Evolutionary conservation across 2,797 vertebrate genomes (phyloP), one percentile per base, ranked within the genome.

Genomic region (Etheostoma nigrum): DNA sequence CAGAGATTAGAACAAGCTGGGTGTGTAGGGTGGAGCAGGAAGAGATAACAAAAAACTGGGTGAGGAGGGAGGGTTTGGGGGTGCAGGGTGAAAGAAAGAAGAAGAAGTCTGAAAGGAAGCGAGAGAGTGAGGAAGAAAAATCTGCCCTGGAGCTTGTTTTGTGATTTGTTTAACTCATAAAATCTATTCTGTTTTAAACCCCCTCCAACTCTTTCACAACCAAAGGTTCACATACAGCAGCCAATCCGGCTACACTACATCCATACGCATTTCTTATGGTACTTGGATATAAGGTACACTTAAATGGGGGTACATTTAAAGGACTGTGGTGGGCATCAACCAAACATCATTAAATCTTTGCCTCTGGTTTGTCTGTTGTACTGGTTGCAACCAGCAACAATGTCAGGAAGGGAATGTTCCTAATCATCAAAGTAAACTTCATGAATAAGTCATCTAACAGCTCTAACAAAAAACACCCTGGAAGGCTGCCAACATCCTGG

Each of bases 1-100:
- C 86, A 90, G 90, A 91, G 84, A 93, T 81, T 70, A 82, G 75
- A 91, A 89, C 83, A 92, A 89, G 86, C 87, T 88, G 88, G 82
- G 81, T 88, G 84, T 85, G 87, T 64, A 86, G 93, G 92, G 91
- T 89, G 91, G 90, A 91, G 88, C 89, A 91, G 92, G 91, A 94
- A 93, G 88, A 88, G 74, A 83, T 74, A 79, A 30, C 21, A 27
- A 30, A 76, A 79, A 86, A 88, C 76, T 76, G 73, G 62, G 58
- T 82, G 74, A 40, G 66, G 78, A 79, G 65, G 72, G 68, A 74
- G 74, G 69, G 81, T 72, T 84, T 73, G 72, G 45, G 81, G 83
- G 85, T 7, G 42, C 25, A 59, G 68, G 68, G 67, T 83, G 74
- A 75, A 80, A 71, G 74, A 71, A 76, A 79, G 66, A 84, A 69